phyloP scores from a whole-genome alignment of 2,113 vertebrate species.

The Cygnus atratus region DNA sequence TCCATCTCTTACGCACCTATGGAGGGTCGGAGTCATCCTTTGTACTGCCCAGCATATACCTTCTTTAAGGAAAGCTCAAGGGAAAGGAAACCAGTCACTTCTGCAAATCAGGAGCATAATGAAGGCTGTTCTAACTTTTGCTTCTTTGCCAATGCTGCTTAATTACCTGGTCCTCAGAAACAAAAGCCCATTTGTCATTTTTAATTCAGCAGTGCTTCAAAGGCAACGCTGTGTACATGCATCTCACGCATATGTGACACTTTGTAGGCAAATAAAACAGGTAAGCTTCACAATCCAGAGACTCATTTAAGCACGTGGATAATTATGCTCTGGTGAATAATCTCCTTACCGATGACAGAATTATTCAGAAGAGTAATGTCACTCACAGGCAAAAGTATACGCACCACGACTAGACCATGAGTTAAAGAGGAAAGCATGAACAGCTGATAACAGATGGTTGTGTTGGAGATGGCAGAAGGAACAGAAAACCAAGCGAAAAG shows the following conservation, averaged over 20 bases:
- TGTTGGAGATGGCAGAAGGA: background rate
- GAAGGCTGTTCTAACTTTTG: background rate
- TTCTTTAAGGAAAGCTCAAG: background rate
- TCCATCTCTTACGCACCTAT: background rate
- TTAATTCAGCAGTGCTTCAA: background rate
- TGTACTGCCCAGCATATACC: fast-evolving
- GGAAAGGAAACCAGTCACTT: background rate
- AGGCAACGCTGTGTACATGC: background rate
- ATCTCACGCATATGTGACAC: background rate
- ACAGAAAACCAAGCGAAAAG: background rate
- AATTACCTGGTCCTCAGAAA: background rate
- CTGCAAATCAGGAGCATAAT: background rate
- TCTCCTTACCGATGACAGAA: background rate
- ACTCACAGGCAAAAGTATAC: background rate
- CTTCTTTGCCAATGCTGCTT: background rate
- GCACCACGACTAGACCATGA: background rate
- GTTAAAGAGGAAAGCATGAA: background rate
- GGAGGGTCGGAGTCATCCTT: background rate
- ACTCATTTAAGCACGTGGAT: background rate
- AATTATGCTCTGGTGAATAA: background rate
- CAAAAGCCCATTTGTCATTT: background rate
- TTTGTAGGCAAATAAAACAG: background rate
- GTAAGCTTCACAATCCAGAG: background rate
- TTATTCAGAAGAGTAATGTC: background rate
- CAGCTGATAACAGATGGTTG: background rate